These are phyloP conservation scores for Mallotus villosus DNA, from an alignment of 2,797 vertebrate species.

Conservation along the genomic window DNA sequence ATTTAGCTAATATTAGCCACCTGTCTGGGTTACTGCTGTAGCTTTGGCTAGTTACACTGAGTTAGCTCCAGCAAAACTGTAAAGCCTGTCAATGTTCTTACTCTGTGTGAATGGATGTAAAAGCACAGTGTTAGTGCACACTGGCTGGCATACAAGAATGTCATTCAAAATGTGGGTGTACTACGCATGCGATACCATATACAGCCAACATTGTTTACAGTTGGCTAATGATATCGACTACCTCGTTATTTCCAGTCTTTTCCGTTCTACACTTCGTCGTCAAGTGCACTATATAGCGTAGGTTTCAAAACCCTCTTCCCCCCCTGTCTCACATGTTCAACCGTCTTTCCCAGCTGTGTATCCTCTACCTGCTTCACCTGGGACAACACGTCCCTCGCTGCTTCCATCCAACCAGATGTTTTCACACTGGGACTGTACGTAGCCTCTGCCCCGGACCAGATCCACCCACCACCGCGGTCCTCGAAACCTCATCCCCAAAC, in stretches of 20 bases:
- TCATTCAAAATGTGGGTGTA: background rate
- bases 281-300: too few species aligned
- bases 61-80: background rate
- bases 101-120: too few species aligned
- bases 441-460: constrained; percentile 16
- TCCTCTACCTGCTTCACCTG: constrained; percentile 32
- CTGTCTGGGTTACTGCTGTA: background rate
- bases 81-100: too few species aligned
- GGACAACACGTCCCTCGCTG: constrained; percentile 7
- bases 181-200: background rate
- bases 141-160: background rate
- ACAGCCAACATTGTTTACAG: too few species aligned
- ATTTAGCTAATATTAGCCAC: background rate
- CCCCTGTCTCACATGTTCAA: background rate
- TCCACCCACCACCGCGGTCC: background rate
- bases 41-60: background rate
- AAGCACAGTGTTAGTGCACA: too few species aligned
- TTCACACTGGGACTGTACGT: constrained; percentile 7
- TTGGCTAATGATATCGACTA: too few species aligned
- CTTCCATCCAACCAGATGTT: constrained; percentile 12
- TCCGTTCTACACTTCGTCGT: too few species aligned
- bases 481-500: constrained; percentile 2
- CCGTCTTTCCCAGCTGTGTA: constrained; percentile 46
- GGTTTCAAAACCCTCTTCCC: too few species aligned
- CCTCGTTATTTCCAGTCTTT: too few species aligned